Evolutionary conservation across 2,888 invertebrate species (phyloP).

Genomic region (Caenorhabditis drosophilae): DNA sequence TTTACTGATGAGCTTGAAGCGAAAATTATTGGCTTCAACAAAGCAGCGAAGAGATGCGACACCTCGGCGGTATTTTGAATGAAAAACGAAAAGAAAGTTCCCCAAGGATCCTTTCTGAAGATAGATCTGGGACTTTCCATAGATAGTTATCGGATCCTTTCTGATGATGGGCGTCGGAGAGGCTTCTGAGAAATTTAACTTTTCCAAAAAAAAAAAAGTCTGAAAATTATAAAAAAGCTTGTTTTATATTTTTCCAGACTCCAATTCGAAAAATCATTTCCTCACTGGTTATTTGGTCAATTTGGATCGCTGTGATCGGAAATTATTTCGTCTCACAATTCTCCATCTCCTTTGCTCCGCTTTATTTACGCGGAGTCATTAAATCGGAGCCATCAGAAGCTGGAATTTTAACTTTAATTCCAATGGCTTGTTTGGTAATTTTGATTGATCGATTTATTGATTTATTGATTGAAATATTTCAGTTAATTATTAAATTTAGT

Average conservation of each 20-base stretch:
- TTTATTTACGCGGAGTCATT: slow-evolving; percentile 47
- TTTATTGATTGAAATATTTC: too few species aligned
- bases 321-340: slow-evolving; percentile 50
- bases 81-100: too few species aligned
- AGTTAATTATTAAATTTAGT: slow-evolving; percentile 47
- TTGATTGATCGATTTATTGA: too few species aligned
- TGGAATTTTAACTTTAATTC: slow-evolving; percentile 43
- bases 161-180: too few species aligned
- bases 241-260: too few species aligned
- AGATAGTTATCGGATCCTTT: too few species aligned
- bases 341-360: slow-evolving; percentile 39
- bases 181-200: too few species aligned
- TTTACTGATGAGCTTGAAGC: slow-evolving; percentile 41
- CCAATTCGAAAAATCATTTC: slow-evolving; percentile 47
- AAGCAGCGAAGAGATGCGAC: slow-evolving; percentile 10
- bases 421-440: slow-evolving; percentile 41
- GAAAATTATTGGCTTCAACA: slow-evolving; percentile 33
- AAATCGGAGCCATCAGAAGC: slow-evolving; percentile 36
- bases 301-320: slow-evolving; percentile 56
- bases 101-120: too few species aligned
- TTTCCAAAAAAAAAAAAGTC: too few species aligned
- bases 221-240: too few species aligned
- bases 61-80: not conserved
- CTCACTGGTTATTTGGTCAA: slow-evolving; percentile 47
- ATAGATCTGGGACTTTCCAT: too few species aligned